These are phyloP conservation scores for Hylaeus anthracinus DNA, from an alignment of 1,140 invertebrate species.

Conservation along the genomic window DNA sequence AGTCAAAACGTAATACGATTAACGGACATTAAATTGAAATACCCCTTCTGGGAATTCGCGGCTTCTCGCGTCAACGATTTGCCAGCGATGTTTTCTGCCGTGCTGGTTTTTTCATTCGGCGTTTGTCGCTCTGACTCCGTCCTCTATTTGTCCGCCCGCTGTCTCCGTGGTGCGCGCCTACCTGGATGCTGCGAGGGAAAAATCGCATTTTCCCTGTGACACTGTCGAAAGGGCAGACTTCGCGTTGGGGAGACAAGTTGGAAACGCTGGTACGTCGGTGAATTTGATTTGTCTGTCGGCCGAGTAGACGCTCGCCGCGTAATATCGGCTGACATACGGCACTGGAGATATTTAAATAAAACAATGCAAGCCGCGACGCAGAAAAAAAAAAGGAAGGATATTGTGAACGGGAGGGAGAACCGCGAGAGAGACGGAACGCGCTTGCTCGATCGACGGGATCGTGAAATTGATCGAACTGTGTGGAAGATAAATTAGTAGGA, in stretches of 20 bases:
- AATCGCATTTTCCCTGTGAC: constrained; percentile 58
- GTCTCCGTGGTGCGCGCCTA: constrained; percentile 32
- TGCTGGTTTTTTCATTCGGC: constrained; percentile 35
- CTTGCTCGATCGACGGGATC: too few species aligned
- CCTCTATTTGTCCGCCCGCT: constrained; percentile 13
- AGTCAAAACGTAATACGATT: constrained; percentile 68
- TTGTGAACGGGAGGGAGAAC: neutral
- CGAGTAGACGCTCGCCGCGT: constrained; percentile 51
- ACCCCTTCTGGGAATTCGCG: constrained; percentile 54
- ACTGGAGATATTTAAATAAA: constrained; percentile 53
- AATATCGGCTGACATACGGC: constrained; percentile 36
- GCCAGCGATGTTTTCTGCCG: constrained; percentile 32
- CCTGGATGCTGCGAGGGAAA: constrained; percentile 57
- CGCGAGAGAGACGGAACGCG: neutral
- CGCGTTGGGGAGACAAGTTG: constrained; percentile 51
- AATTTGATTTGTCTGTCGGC: constrained; percentile 65
- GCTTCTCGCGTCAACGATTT: constrained; percentile 49
- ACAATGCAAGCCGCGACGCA: constrained; percentile 30
- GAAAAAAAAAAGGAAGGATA: constrained; percentile 8
- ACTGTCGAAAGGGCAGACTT: constrained; percentile 47
- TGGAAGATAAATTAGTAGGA: too few species aligned
- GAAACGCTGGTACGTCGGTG: constrained; percentile 55
- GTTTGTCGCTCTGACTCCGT: constrained; percentile 5
- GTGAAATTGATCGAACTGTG: too few species aligned
- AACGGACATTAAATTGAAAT: constrained; percentile 68